These are phyloP conservation scores for Cliona cf. orientalis DNA, from an alignment of 37 sponge, comb jelly and placozoan species.

Conservation along the genomic window DNA sequence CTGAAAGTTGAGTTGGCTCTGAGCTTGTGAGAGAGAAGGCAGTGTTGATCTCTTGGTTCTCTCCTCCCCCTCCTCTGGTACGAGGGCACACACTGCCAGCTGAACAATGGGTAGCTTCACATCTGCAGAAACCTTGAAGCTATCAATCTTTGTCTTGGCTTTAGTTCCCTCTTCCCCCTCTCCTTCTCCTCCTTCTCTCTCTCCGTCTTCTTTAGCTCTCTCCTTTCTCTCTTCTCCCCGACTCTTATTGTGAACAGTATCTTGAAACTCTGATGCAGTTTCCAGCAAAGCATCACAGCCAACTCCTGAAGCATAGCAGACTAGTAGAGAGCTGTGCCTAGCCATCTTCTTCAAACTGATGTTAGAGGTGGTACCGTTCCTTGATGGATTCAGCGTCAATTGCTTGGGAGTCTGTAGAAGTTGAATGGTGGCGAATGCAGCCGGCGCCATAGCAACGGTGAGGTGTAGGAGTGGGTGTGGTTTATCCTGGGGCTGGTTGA, in stretches of 20 bases:
- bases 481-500: not conserved
- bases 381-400: not conserved
- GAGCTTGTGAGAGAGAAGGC: conserved; percentile 16
- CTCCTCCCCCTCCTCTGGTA: not conserved
- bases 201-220: too few species aligned
- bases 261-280: not conserved
- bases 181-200: not conserved
- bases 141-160: not conserved
- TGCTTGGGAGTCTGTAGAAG: conserved; percentile 13
- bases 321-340: conserved; percentile 30
- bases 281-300: conserved; percentile 9
- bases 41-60: not conserved
- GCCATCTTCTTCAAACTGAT: conserved; percentile 9
- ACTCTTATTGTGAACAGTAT: not conserved
- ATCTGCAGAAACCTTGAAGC: not conserved
- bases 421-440: conserved; percentile 23
- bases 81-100: conserved; percentile 14
- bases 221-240: not conserved
- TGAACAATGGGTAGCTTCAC: conserved; percentile 19
- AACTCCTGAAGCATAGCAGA: conserved; percentile 8
- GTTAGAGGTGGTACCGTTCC: too few species aligned
- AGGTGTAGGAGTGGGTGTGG: conserved; percentile 35
- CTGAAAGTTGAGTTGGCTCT: conserved; percentile 26
- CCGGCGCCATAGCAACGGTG: conserved; percentile 25
- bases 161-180: not conserved